Conservation (phyloP, 2,888 invertebrate genomes). For the Mesoligia furuncula region DNA sequence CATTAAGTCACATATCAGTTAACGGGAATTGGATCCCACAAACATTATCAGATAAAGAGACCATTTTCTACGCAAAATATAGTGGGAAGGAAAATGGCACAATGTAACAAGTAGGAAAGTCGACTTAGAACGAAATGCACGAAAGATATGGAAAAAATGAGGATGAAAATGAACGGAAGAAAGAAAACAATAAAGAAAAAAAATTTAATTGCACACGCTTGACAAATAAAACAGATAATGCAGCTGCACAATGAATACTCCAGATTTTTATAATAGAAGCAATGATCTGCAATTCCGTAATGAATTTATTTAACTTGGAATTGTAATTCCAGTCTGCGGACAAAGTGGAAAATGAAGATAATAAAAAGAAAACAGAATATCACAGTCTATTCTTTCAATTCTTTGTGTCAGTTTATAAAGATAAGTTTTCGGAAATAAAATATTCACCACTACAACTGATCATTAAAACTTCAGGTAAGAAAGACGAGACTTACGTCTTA, state of each 20-base stretch:
- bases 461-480: constrained; percentile 37
- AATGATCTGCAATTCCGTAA: constrained; percentile 8
- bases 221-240: constrained; percentile 21
- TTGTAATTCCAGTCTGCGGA: background rate
- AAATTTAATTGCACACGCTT: constrained; percentile 7
- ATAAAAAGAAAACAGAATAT: constrained; percentile 1
- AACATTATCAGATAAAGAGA: constrained; percentile 72
- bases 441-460: constrained; percentile 27
- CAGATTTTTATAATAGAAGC: constrained; percentile 27
- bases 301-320: constrained; percentile 17
- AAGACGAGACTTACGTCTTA: constrained; percentile 12
- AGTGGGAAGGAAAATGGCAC: constrained; percentile 13
- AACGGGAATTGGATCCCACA: constrained; percentile 76
- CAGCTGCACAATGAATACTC: constrained; percentile 7
- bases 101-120: constrained; percentile 30
- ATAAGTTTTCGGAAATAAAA: constrained; percentile 1
- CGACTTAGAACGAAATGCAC: background rate
- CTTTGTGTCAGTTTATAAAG: background rate
- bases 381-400: background rate
- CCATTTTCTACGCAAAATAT: constrained; percentile 58
- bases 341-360: constrained; percentile 11
- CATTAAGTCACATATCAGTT: constrained; percentile 84
- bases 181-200: background rate
- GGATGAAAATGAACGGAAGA: constrained; percentile 1
- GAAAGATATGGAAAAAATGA: constrained; percentile 2